Base-by-base conservation (phyloP, 2,797 vertebrate genomes). In the Mormyrops boulengeri region DNA sequence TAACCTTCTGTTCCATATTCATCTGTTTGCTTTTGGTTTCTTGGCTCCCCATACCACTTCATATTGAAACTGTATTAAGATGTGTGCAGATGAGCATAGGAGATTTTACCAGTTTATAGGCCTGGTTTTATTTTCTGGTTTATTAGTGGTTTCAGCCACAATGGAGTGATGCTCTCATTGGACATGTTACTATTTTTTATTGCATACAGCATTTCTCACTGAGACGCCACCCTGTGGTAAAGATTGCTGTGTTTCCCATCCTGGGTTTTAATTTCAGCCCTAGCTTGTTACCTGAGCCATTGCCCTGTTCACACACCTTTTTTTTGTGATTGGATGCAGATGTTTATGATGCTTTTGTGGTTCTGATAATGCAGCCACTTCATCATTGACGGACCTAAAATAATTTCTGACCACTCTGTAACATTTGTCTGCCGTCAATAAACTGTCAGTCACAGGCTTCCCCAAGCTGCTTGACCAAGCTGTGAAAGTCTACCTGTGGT, bases 381-480 rank as follows among this genome's bases (percentile, higher is more conserved):
- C 60, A 89, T 90, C 60, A 91, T 60, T 55, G 85, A 89, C 88
- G 62, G 73, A 77, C 80, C 22, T 53, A 44, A 82, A 8, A 22
- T 30, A 50, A 52, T 85, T 52, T 22, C 62, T 91, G 73, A 88
- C 47, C 88, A 17, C 30, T 57, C 53, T 88, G 19, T 89, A 91
- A 77, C 50, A 80, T 89, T 93, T 89, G 85, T 91, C 90, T 73
- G 91, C 91, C 90, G 89, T 91, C 88, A 93, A 93, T 93, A 93
- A 93, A 93, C 53, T 82, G 47, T 55, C 69, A 84, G 90, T 92
- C 91, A 89, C 41, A 88, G 90, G 82, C 88, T 89, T 89, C 69
- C 57, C 82, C 87, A 57, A 85, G 85, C 90, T 91, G 91, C 90
- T 90, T 92, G 92, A 89, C 77, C 89, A 89, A 91, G 52, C 89